Conservation (phyloP, 2,888 invertebrate species). For the Hirtodrosophila histrioides region DNA sequence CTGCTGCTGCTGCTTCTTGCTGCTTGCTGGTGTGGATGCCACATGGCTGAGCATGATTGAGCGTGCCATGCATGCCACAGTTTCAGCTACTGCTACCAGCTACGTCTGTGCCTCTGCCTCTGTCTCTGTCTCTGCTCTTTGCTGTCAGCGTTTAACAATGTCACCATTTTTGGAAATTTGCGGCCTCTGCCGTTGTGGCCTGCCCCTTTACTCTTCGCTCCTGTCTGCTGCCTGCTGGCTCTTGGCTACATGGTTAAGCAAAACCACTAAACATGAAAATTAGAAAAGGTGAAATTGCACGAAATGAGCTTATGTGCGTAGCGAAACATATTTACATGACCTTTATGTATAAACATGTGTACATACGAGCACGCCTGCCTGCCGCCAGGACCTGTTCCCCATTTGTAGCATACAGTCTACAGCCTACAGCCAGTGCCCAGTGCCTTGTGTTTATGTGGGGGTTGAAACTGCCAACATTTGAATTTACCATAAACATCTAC, state of each 20-base stretch:
- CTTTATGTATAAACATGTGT: slow-evolving; percentile 19
- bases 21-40: slow-evolving; percentile 27
- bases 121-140: slow-evolving; percentile 1
- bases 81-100: neutral
- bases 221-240: slow-evolving; percentile 11
- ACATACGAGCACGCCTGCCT: neutral
- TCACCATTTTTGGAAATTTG: slow-evolving; percentile 56
- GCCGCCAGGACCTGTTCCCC: slow-evolving; percentile 1
- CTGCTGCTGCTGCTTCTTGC: too few species aligned
- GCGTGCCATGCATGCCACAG: slow-evolving; percentile 44
- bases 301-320: slow-evolving; percentile 65
- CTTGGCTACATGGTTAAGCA: slow-evolving; percentile 14
- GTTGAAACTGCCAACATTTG: too few species aligned
- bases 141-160: slow-evolving; percentile 49
- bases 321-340: slow-evolving; percentile 56
- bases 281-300: slow-evolving; percentile 68
- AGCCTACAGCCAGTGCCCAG: too few species aligned
- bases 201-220: slow-evolving; percentile 4
- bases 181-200: slow-evolving; percentile 19
- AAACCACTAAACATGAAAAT: slow-evolving; percentile 65
- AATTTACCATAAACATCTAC: too few species aligned
- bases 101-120: neutral
- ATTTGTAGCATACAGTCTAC: neutral
- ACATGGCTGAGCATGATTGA: slow-evolving; percentile 59
- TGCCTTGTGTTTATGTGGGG: neutral